phyloP scores from a whole-genome alignment of 2,113 vertebrate genomes.

The Neodontobutis hainanensis region DNA sequence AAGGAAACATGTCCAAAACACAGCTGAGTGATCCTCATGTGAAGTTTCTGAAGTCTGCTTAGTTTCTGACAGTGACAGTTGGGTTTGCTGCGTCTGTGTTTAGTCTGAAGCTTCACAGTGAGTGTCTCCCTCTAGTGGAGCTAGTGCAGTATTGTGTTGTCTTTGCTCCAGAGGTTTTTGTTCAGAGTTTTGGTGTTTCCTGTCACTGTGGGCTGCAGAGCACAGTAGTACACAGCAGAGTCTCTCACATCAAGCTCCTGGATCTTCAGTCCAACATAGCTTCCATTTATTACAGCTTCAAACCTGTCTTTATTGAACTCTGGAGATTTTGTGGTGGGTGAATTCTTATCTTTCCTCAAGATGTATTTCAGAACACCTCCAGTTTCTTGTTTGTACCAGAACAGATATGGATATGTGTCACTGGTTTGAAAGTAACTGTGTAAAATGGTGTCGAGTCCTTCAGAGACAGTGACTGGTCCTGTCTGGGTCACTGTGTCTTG shows the following conservation, averaged over 20 bases:
- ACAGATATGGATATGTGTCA: too few species aligned
- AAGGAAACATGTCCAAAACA: conserved; percentile 9
- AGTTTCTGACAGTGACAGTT: conserved; percentile 4
- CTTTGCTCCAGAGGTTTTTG: conserved; percentile 40
- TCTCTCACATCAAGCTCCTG: conserved; percentile 3
- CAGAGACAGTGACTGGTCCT: too few species aligned
- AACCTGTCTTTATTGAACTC: too few species aligned
- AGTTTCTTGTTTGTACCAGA: too few species aligned
- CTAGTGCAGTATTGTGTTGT: conserved; percentile 12
- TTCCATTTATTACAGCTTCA: background rate
- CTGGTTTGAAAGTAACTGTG: too few species aligned
- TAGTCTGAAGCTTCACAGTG: conserved; percentile 8
- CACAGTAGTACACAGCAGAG: conserved; percentile 34
- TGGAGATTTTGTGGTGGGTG: too few species aligned
- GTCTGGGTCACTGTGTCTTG: too few species aligned
- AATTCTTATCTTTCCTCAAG: too few species aligned
- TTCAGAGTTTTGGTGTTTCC: conserved; percentile 31
- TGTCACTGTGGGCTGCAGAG: conserved; percentile 30
- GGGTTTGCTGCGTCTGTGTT: conserved; percentile 9
- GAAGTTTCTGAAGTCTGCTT: conserved; percentile 13
- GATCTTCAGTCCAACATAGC: background rate
- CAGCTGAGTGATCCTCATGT: conserved; percentile 28
- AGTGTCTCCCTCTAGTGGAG: conserved; percentile 13
- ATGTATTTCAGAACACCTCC: too few species aligned
- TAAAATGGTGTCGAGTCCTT: too few species aligned